phyloP scores from a whole-genome alignment of 1,140 invertebrate species.

The Tetramorium parvispinum region DNA sequence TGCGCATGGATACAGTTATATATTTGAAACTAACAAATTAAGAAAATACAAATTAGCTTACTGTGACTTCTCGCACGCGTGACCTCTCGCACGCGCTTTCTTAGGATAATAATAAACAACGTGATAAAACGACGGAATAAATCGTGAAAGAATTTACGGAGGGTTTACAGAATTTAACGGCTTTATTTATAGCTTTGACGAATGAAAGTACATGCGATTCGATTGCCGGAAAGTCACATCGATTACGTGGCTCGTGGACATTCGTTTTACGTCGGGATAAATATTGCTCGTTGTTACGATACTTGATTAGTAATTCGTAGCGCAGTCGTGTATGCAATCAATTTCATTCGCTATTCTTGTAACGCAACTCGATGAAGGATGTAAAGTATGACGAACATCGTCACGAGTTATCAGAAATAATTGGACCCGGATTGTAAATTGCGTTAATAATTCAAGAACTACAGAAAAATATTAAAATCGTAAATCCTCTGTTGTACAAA shows the following conservation, averaged over 20 bases:
- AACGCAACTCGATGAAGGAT: background rate
- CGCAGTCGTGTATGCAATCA: slow-evolving; percentile 1
- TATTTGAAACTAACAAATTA: background rate
- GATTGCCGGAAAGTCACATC: slow-evolving; percentile 50
- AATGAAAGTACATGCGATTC: slow-evolving; percentile 14
- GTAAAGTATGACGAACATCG: slow-evolving; percentile 1
- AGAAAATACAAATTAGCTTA: background rate
- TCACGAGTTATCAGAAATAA: slow-evolving; percentile 24
- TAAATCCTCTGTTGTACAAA: slow-evolving; percentile 12
- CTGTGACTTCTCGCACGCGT: background rate
- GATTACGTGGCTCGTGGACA: slow-evolving; percentile 32
- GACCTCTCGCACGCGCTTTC: background rate
- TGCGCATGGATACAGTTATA: background rate
- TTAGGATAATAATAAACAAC: background rate
- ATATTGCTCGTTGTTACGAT: slow-evolving; percentile 4
- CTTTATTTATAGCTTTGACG: slow-evolving; percentile 20
- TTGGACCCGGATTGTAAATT: background rate
- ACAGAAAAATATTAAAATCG: background rate
- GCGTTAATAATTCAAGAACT: background rate
- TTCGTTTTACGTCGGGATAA: slow-evolving; percentile 45
- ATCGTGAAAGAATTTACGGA: slow-evolving; percentile 35
- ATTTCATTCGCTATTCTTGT: slow-evolving; percentile 37
- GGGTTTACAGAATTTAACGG: background rate
- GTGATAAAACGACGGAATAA: slow-evolving; percentile 42
- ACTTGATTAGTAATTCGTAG: slow-evolving; percentile 32